These are phyloP conservation scores for Emydocephalus ijimae DNA, from an alignment of 2,113 vertebrate species.

Conservation along the genomic window DNA sequence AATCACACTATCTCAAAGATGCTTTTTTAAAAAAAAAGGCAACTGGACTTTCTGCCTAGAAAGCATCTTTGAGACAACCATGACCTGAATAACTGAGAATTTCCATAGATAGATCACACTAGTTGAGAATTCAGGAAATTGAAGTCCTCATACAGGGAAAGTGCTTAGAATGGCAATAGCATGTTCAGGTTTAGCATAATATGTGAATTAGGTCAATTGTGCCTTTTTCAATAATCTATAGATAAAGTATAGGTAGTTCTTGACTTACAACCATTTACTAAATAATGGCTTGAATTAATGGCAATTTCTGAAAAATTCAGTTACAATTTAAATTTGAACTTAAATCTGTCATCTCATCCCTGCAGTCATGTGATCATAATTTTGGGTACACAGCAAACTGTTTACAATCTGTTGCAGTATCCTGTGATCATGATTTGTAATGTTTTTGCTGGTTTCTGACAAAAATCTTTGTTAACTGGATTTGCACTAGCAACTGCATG, in stretches of 20 bases:
- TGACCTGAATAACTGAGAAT: too few species aligned
- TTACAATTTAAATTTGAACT: not conserved
- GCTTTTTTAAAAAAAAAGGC: too few species aligned
- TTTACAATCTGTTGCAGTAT: not conserved
- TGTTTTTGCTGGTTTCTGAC: not conserved
- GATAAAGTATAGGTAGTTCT: not conserved
- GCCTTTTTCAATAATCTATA: not conserved
- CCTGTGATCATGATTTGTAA: not conserved
- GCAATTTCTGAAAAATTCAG: not conserved
- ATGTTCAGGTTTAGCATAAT: not conserved
- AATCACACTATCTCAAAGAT: not conserved
- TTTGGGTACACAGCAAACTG: not conserved
- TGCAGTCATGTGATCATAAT: not conserved
- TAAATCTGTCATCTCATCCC: not conserved
- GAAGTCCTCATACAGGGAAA: not conserved
- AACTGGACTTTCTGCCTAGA: too few species aligned
- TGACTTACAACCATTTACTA: not conserved
- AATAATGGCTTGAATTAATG: not conserved
- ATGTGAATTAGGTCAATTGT: not conserved
- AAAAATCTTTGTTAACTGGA: not conserved
- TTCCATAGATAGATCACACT: not conserved
- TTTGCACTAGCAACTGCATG: not conserved
- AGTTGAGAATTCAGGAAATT: not conserved
- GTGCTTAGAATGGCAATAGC: not conserved
- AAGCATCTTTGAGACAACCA: too few species aligned